Conservation (phyloP, 1,140 invertebrate genomes). For the Drosophila rhopaloa region DNA sequence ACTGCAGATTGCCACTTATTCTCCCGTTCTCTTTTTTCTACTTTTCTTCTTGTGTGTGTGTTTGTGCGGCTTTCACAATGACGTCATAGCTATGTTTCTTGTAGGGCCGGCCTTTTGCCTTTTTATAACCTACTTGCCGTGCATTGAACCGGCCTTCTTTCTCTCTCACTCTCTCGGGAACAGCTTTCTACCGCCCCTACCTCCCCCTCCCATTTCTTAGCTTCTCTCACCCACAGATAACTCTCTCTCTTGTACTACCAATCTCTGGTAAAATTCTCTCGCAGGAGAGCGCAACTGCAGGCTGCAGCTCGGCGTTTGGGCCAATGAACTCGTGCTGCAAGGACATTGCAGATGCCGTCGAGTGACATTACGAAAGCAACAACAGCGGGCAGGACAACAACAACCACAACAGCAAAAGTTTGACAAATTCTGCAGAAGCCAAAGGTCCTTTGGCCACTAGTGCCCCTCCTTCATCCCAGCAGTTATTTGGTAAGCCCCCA, state of each 20-base stretch:
- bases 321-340: slow-evolving; percentile 72
- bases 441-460: slow-evolving; percentile 34
- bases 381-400: slow-evolving; percentile 1
- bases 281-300: slow-evolving; percentile 32
- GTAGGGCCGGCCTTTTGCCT: slow-evolving; percentile 46
- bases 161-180: background rate
- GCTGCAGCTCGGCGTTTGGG: slow-evolving; percentile 46
- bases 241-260: slow-evolving; percentile 7
- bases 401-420: slow-evolving; percentile 10
- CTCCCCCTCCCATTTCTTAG: background rate
- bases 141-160: slow-evolving; percentile 58
- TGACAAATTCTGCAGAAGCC: slow-evolving; percentile 40
- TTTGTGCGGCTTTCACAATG: slow-evolving; percentile 55
- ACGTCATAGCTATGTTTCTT: slow-evolving; percentile 61
- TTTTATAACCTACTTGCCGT: slow-evolving; percentile 75
- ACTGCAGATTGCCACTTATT: slow-evolving; percentile 7
- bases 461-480: no score
- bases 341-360: slow-evolving; percentile 61
- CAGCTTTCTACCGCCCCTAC: no score
- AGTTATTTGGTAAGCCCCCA: background rate
- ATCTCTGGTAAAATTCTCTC: background rate
- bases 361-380: slow-evolving; percentile 54
- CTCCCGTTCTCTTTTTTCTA: slow-evolving; percentile 1
- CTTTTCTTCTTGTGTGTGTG: slow-evolving; percentile 1
- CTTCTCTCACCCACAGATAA: background rate